Evolutionary conservation across 2,797 vertebrate species (phyloP), one percentile per base, ranked within the genome.

Genomic region (Poecilia picta): DNA sequence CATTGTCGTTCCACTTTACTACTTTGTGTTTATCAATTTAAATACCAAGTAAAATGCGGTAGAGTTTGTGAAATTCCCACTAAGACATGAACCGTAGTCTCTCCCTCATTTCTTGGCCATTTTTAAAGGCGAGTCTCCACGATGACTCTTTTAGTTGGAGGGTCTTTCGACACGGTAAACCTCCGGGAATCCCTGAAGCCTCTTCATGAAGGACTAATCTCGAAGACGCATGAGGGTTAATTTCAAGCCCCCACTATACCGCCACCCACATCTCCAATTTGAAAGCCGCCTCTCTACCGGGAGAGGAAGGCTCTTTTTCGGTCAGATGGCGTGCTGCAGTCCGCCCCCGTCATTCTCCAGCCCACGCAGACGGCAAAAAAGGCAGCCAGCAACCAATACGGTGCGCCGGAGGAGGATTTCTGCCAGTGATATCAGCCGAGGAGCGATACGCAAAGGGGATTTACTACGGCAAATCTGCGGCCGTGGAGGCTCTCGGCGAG

Each of bases 241-340:
- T 90, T 90, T 91, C 76, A 80, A 91, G 89, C 89, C 89, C 90
- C 92, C 92, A 89, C 88, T 88, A 46, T 18, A 89, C 87, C 93
- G 88, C 91, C 95, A 87, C 88, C 89, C 91, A 94, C 95, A 91
- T 83, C 93, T 92, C 89, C 90, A 90, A 90, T 92, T 92, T 91
- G 90, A 95, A 94, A 95, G 91, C 93, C 94, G 94, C 95, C 94
- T 96, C 94, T 93, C 92, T 94, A 92, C 93, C 95, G 94, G 96
- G 93, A 95, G 95, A 96, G 95, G 96, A 95, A 96, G 93, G 93
- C 95, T 96, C 94, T 95, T 96, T 95, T 96, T 96, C 94, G 96
- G 96, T 96, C 95, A 96, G 95, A 96, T 96, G 95, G 95, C 96
- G 95, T 93, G 95, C 94, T 95, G 95, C 95, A 95, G 94, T 95